These are phyloP conservation scores for Meandrusa payeni DNA, from an alignment of 2,888 invertebrate genomes.

Conservation along the genomic window DNA sequence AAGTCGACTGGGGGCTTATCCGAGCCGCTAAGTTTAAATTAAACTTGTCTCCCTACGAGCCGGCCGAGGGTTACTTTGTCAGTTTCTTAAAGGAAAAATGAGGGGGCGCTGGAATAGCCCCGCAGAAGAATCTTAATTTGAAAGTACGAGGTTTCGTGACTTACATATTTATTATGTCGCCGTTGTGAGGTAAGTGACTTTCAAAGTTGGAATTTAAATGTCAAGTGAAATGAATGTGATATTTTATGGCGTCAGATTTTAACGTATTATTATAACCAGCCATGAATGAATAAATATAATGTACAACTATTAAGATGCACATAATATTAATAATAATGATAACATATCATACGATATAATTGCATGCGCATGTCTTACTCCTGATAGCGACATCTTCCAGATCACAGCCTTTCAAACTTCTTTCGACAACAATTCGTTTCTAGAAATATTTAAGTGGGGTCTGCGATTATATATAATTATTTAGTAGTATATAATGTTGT, in stretches of 20 bases:
- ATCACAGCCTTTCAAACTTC: too few relatives aligned
- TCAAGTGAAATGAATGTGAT: constrained; percentile 14
- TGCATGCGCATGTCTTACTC: too few relatives aligned
- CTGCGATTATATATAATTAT: too few relatives aligned
- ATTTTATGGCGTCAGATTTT: neutral
- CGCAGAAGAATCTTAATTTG: constrained; percentile 26
- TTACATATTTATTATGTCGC: constrained; percentile 24
- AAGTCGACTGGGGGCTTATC: constrained; percentile 49
- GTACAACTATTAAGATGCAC: too few relatives aligned
- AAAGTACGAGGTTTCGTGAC: constrained; percentile 24
- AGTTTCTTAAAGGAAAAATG: constrained; percentile 33
- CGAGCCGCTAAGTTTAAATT: constrained; percentile 68
- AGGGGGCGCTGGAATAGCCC: constrained; percentile 23
- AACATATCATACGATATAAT: too few relatives aligned
- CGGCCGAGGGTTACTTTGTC: constrained; percentile 35
- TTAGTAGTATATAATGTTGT: too few relatives aligned
- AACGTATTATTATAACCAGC: too few relatives aligned
- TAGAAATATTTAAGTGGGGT: too few relatives aligned
- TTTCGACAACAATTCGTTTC: too few relatives aligned
- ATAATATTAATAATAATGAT: too few relatives aligned
- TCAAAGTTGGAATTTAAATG: constrained; percentile 18
- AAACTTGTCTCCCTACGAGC: constrained; percentile 61
- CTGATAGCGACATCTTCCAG: too few relatives aligned
- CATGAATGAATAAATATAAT: too few relatives aligned
- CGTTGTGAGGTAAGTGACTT: constrained; percentile 20